These are phyloP conservation scores for Merluccius polli DNA, from an alignment of 2,797 vertebrate genomes.

Conservation along the genomic window DNA sequence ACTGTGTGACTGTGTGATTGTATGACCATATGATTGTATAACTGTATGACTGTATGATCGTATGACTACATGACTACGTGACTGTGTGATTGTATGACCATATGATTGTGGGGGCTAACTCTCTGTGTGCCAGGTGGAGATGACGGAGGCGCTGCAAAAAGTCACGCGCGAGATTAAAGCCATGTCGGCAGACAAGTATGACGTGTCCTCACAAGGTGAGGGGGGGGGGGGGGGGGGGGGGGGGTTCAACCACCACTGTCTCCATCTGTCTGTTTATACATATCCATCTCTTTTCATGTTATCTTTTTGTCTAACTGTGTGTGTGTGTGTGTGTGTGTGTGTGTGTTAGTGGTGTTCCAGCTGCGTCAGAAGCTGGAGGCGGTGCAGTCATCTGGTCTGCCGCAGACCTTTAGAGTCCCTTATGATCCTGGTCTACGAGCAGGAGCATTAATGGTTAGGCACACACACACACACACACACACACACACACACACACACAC, in stretches of 20 bases:
- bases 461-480: slow-evolving; percentile 6
- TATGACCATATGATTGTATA: too few species aligned
- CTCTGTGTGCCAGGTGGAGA: slow-evolving; percentile 73
- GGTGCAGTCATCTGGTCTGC: slow-evolving; percentile 83
- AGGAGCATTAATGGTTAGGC: slow-evolving; percentile 81
- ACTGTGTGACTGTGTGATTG: too few species aligned
- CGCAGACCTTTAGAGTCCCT: slow-evolving; percentile 88
- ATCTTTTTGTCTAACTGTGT: neutral
- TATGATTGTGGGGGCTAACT: neutral
- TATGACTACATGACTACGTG: too few species aligned
- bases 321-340: slow-evolving; percentile 6
- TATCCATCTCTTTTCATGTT: neutral
- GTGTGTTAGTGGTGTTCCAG: slow-evolving; percentile 82
- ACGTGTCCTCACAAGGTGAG: slow-evolving; percentile 91
- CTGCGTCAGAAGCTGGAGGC: slow-evolving; percentile 92
- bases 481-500: slow-evolving; percentile 5
- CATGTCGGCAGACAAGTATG: slow-evolving; percentile 91
- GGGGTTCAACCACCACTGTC: neutral
- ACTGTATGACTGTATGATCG: neutral
- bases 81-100: neutral
- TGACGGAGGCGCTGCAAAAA: slow-evolving; percentile 90
- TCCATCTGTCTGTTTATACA: neutral
- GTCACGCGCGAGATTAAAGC: slow-evolving; percentile 92
- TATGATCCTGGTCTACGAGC: slow-evolving; percentile 95
- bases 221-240: too few species aligned